Evolutionary conservation across 2,888 invertebrate genomes (phyloP), one percentile per base, ranked within the genome.

Genomic region (Eristalis tenax): DNA sequence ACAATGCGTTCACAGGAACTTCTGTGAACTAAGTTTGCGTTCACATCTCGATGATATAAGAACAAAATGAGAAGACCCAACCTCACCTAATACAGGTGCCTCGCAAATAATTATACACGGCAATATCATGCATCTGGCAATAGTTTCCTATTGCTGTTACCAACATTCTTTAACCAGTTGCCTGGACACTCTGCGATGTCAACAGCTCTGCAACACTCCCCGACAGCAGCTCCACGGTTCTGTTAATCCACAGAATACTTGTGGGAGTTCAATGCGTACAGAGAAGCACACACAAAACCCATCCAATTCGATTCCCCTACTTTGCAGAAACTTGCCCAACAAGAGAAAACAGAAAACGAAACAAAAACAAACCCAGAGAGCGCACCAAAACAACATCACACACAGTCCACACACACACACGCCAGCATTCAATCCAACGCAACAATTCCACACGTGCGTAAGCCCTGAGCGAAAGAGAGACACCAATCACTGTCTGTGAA

Each of bases 361-460:
- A 26, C 35, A 73, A 85, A 79, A 83, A 71, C 66, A 74, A 78
- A 79, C 32, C 59, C n/a, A 78, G 77, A 86, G 82, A 78, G 78
- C 61, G 11, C 26, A 40, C 28, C 23, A 3, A 73, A 66, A n/a
- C 65, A 38, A 73, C 40, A 23, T 11, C 22, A 61, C 38, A 71
- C 68, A 10, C n/a, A 84, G n/a, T 40, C n/a, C 18, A n/a, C 4
- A 43, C 35, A 40, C 59, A 38, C 23, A 23, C 10, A 28, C 56
- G 71, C 13, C 4, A 40, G 57, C 56, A 65, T 15, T 8, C 61
- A 75, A 83, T 22, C 11, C 65, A 71, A 83, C 85, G 86, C 82
- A 83, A 77, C 85, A 81, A 85, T 83, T 70, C 64, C 59, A 40
- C 70, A 43, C 73, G 68, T 85, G 85, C 81, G 83, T 83, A 71